Base-by-base conservation (phyloP, 2,888 invertebrate species). In the Eupithecia abbreviata region DNA sequence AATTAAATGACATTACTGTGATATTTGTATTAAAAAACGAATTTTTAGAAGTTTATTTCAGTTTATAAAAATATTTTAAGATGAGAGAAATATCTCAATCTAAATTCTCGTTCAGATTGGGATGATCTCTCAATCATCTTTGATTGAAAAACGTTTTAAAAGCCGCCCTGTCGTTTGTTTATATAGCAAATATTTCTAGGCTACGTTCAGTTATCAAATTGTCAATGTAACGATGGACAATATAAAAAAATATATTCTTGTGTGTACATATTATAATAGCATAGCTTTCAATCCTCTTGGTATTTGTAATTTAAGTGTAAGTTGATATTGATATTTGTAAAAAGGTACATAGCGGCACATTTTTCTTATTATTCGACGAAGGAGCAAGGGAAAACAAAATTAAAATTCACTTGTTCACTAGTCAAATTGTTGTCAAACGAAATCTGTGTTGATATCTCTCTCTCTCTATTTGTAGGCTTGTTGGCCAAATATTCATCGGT, bases 401-500 rank as follows among this genome's bases (percentile, higher is more conserved):
- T 18, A 18, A 18, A 18, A 51, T 51, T 18, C 1, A 58, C 18
- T 58, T 58, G 58, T 18, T 58, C 18, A n/a, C 6, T 55, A 7
- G 51, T 58, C 58, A 58, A n/a, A 55, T 55, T 55, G 55, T 18
- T 58, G 55, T 18, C 9, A 18, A 30, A 30, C 4, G 62, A 62
- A 62, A 30, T 62, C 62, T 4, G 62, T 62, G 62, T 62, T 30
- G 62, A 18, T 62, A 62, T 62, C 9, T 30, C 30, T 30, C 30
- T 30, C 30, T 30, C 30, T 58, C 10, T 58, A 58, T 18, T 7
- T 58, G 10, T 30, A 42, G 77, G 77, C 77, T 77, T 77, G 76
- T 77, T 77, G 77, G 73, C 73, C 77, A 42, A 66, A 42, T 72
- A 49, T 68, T 9, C 43, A 47, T 62, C 71, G 73, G 58, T 77